Evolutionary conservation across 2,113 vertebrate genomes (phyloP).

Genomic region (Macroglossus sobrinus): DNA sequence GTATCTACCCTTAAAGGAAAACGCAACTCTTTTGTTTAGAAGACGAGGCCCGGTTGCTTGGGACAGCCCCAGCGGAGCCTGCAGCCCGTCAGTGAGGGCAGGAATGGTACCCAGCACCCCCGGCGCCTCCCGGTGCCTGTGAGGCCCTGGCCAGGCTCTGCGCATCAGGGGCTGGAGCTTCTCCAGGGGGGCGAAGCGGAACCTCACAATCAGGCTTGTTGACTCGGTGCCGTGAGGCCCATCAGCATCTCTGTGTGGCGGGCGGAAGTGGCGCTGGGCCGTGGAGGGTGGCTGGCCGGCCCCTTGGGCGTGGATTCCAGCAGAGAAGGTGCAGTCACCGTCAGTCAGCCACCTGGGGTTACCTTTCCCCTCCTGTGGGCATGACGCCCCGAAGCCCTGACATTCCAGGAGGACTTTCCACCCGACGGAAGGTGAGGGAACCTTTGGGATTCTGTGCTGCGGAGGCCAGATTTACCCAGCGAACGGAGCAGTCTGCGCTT

Average conservation of each 20-base stretch:
- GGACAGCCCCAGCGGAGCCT: background rate
- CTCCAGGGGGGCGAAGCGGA: background rate
- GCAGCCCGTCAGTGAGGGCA: fast-evolving
- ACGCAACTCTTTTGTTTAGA: background rate
- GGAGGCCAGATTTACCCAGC: background rate
- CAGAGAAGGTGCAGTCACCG: background rate
- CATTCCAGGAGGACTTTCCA: background rate
- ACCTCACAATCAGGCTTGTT: background rate
- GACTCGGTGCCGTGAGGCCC: background rate
- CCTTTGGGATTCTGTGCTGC: background rate
- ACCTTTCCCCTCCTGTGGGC: background rate
- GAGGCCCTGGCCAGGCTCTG: background rate
- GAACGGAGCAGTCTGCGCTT: background rate
- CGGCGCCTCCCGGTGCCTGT: background rate
- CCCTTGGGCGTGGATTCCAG: background rate
- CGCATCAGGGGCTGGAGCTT: background rate
- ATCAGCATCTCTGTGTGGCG: background rate
- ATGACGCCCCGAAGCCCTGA: background rate
- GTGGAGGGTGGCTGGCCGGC: fast-evolving
- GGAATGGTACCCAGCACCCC: background rate
- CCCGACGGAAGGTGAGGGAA: background rate
- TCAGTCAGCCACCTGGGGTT: fast-evolving
- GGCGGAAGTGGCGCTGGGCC: background rate
- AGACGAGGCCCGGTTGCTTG: background rate
- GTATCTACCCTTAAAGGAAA: background rate